Evolutionary conservation across 2,797 vertebrate genomes (phyloP).

Genomic region (Adelosebastes latens): DNA sequence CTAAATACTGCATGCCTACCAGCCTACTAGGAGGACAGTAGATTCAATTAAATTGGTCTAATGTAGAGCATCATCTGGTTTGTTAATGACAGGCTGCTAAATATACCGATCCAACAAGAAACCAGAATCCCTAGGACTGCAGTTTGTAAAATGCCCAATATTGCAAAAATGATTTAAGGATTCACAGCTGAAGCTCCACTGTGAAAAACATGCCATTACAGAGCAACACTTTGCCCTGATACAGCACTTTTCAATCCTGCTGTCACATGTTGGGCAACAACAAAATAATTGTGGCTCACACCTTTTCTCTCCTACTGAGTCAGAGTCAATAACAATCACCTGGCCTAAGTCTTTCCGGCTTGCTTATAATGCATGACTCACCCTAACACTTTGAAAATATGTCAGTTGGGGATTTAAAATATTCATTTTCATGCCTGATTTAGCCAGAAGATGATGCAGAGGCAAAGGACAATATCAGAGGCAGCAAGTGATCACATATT

Average conservation of each 20-base stretch:
- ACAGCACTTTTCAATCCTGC: constrained; percentile 17
- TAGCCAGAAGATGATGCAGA: not conserved
- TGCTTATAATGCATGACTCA: constrained; percentile 14
- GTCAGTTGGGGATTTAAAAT: constrained; percentile 6
- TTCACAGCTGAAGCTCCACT: constrained; percentile 2
- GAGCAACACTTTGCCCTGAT: constrained; percentile 15
- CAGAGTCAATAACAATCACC: constrained; percentile 29
- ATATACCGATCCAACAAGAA: not conserved
- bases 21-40: not conserved
- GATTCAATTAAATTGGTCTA: not conserved
- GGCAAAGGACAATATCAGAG: not conserved
- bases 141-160: not conserved
- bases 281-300: constrained; percentile 17
- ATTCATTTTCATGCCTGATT: constrained; percentile 19
- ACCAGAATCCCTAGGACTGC: not conserved
- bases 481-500: not conserved
- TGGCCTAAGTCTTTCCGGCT: not conserved
- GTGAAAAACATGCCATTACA: not conserved
- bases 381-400: not conserved
- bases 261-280: constrained; percentile 9
- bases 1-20: not conserved
- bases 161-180: not conserved
- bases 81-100: not conserved
- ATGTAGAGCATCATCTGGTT: not conserved
- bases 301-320: constrained; percentile 21